These are phyloP conservation scores for Adrianichthys oophorus DNA, from an alignment of 2,797 vertebrate genomes.

Conservation along the genomic window DNA sequence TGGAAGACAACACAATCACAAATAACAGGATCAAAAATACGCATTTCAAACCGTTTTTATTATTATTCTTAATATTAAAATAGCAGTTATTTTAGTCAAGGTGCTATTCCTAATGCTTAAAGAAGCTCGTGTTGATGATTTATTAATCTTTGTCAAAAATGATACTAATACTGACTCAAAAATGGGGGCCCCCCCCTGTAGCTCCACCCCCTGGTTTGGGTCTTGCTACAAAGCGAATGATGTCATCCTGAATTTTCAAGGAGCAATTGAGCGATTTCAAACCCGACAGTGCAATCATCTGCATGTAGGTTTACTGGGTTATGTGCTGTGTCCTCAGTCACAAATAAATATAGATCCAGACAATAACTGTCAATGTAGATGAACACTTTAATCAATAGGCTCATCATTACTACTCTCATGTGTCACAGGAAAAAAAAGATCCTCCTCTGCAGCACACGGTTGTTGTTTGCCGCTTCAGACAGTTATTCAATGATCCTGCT, in stretches of 20 bases:
- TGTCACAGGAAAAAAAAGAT: constrained; percentile 16
- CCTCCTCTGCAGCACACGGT: neutral
- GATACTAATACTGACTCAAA: no score
- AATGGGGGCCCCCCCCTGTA: no score
- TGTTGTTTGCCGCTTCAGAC: constrained; percentile 10
- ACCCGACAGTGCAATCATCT: constrained; percentile 32
- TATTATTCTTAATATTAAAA: no score
- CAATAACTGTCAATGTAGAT: constrained; percentile 51
- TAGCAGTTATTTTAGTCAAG: no score
- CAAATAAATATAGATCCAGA: constrained; percentile 12
- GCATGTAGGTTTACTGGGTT: constrained; percentile 17
- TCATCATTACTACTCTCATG: constrained; percentile 27
- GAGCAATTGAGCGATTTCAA: constrained; percentile 18
- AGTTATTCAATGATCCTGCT: constrained; percentile 10
- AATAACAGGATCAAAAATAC: no score
- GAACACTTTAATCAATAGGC: constrained; percentile 48
- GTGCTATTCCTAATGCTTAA: no score
- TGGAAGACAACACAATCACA: no score
- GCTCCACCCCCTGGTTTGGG: neutral
- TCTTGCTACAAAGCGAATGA: constrained; percentile 1
- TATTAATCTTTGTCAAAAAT: no score
- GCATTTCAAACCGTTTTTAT: no score
- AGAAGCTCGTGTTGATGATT: no score
- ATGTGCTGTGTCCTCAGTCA: constrained; percentile 33
- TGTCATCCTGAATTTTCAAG: neutral